Conservation (phyloP, 1,140 invertebrate species). For the Hydropsyche tenuis region DNA sequence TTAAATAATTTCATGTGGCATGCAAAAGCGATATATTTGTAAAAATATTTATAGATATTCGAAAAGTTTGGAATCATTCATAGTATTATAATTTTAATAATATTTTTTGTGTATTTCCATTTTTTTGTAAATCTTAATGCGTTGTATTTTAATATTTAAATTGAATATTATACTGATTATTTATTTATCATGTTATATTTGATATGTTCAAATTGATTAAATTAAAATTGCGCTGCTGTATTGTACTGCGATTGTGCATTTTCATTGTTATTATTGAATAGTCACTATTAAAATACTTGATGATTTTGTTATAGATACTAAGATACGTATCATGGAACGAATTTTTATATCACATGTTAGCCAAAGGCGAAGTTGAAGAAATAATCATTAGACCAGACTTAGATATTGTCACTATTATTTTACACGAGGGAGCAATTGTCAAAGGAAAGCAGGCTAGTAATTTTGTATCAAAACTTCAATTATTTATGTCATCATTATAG, state of each 20-base stretch:
- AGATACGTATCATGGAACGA: conserved; percentile 93
- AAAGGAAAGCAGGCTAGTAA: conserved; percentile 75
- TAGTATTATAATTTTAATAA: no score
- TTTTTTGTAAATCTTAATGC: no score
- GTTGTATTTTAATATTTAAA: no score
- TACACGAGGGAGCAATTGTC: conserved; percentile 85
- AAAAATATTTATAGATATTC: no score
- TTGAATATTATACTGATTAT: no score
- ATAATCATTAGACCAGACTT: conserved; percentile 83
- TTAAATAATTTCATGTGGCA: no score
- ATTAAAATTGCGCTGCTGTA: no score
- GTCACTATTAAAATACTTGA: not conserved
- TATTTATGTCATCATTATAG: conserved; percentile 31
- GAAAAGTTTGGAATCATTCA: no score
- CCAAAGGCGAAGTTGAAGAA: conserved; percentile 91
- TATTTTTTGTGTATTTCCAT: no score
- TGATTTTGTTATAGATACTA: conserved; percentile 49
- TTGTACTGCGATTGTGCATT: conserved; percentile 22
- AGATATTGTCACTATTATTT: conserved; percentile 82
- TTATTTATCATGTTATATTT: not conserved
- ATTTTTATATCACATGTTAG: conserved; percentile 91
- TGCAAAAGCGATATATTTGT: no score
- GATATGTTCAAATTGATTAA: no score
- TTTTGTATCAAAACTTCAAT: conserved; percentile 17
- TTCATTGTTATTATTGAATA: conserved; percentile 13